These are phyloP conservation scores for Leguminivora glycinivorella DNA, from an alignment of 1,140 invertebrate genomes.

Conservation along the genomic window DNA sequence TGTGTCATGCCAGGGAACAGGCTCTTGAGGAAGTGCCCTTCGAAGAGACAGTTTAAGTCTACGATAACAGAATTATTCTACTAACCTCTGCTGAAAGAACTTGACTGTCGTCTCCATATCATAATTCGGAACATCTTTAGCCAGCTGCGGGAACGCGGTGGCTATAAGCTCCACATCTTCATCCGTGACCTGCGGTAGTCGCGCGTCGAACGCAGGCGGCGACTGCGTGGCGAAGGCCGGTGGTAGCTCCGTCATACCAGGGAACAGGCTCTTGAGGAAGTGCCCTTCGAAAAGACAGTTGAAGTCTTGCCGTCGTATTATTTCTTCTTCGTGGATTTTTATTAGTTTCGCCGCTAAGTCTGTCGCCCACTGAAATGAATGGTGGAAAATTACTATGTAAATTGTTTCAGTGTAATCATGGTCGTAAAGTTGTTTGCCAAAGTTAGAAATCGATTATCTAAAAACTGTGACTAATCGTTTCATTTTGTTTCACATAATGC, in stretches of 20 bases:
- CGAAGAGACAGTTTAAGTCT: conserved; percentile 87
- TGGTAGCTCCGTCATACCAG: conserved; percentile 92
- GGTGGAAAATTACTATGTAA: conserved; percentile 56
- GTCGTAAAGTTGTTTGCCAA: no score
- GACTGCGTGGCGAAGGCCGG: conserved; percentile 90
- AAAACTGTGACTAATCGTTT: no score
- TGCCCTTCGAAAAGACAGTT: conserved; percentile 89
- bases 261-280: conserved; percentile 92
- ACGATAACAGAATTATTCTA: conserved; percentile 34
- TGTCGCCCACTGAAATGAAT: conserved; percentile 83
- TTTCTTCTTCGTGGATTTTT: conserved; percentile 88
- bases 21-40: conserved; percentile 91
- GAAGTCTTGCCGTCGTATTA: conserved; percentile 85
- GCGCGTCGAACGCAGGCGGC: conserved; percentile 86
- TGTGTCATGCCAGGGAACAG: conserved; percentile 95
- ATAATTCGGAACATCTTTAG: conserved; percentile 76
- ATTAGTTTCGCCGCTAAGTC: conserved; percentile 87
- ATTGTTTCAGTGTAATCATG: no score
- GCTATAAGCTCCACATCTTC: conserved; percentile 63
- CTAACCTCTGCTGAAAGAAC: conserved; percentile 82
- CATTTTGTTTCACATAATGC: no score
- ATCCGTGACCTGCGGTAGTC: conserved; percentile 83
- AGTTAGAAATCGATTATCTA: no score
- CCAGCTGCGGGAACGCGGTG: conserved; percentile 58
- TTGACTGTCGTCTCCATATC: conserved; percentile 85